Evolutionary conservation across 1,140 invertebrate genomes (phyloP).

Genomic region (Mizuhopecten yessoensis): DNA sequence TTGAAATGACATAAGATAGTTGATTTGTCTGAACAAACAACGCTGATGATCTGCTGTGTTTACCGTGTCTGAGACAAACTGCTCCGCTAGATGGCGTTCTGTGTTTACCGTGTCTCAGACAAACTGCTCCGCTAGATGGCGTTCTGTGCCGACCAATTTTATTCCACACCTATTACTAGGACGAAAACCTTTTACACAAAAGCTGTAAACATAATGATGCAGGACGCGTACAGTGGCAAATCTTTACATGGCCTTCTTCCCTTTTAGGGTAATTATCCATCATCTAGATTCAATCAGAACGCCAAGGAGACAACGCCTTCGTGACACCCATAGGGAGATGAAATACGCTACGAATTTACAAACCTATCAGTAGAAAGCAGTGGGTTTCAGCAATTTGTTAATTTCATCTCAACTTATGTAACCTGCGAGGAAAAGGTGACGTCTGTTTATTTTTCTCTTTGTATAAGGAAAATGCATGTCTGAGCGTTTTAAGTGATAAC

Average conservation of each 20-base stretch:
- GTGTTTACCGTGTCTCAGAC: no score
- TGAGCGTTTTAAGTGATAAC: not conserved
- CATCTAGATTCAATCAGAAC: constrained; percentile 33
- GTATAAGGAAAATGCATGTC: not conserved
- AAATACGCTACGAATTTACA: not conserved
- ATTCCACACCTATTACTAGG: not conserved
- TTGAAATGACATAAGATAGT: not conserved
- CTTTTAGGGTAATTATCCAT: not conserved
- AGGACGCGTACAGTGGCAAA: not conserved
- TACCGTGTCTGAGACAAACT: no score
- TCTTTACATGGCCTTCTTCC: not conserved
- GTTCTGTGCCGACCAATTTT: not conserved
- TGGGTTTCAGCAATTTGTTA: not conserved
- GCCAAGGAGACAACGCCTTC: not conserved
- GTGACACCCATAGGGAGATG: not conserved
- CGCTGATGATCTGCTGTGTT: no score
- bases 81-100: no score
- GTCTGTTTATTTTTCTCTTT: not conserved
- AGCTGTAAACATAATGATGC: not conserved
- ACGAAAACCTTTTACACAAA: constrained; percentile 30
- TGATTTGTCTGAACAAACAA: not conserved
- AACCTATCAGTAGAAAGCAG: not conserved
- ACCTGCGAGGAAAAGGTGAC: not conserved
- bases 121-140: no score
- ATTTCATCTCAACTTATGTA: not conserved